Evolutionary conservation across 2,113 vertebrate genomes (phyloP).

Genomic region (Anser brachyrhynchus): DNA sequence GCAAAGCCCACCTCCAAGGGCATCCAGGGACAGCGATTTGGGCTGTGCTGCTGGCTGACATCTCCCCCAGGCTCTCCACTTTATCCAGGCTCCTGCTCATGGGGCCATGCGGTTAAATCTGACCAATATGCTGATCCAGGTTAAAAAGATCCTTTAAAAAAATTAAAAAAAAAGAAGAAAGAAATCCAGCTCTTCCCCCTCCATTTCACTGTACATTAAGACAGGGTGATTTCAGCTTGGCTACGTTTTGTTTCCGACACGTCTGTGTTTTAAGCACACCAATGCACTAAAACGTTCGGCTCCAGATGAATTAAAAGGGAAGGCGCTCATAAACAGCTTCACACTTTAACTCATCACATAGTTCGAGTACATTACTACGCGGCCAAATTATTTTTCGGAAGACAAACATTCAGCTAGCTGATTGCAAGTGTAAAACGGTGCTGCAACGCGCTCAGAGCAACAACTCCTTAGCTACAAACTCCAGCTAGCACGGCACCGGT

Average conservation of each 20-base stretch:
- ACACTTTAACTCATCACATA: conserved; percentile 25
- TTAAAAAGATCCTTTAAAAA: neutral
- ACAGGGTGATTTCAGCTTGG: neutral
- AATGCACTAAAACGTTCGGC: neutral
- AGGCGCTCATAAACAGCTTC: neutral
- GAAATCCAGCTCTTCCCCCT: neutral
- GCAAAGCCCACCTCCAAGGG: neutral
- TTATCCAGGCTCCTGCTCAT: neutral
- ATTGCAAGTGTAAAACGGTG: neutral
- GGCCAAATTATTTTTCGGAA: neutral
- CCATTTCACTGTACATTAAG: neutral
- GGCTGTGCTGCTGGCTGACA: neutral
- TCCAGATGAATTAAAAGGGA: conserved; percentile 15
- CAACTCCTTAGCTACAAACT: neutral
- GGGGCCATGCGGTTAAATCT: neutral
- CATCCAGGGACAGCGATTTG: neutral
- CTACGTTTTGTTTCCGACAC: neutral
- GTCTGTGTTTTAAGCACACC: neutral
- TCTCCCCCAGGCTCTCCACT: neutral
- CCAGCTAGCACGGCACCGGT: neutral
- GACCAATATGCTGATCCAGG: neutral
- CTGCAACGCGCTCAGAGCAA: neutral
- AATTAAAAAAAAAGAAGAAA: too few relatives aligned
- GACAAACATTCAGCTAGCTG: neutral
- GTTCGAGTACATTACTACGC: neutral